Conservation (phyloP, 1,140 invertebrate genomes). For the Berghia stephanieae region DNA sequence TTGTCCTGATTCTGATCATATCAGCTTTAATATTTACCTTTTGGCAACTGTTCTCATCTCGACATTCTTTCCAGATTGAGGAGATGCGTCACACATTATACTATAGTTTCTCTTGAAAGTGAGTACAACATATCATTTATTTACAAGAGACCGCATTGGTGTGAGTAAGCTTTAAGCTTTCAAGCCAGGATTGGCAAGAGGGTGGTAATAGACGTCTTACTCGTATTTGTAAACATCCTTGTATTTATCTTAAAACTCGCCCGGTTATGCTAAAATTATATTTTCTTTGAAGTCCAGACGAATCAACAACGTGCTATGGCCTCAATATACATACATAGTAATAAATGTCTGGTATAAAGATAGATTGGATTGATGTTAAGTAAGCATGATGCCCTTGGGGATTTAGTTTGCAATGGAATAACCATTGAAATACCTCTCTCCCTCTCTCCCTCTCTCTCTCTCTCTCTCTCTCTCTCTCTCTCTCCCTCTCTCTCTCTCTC, state of each 20-base stretch:
- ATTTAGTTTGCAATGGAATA: neutral
- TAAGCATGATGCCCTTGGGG: neutral
- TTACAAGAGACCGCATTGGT: too few relatives aligned
- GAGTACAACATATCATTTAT: too few relatives aligned
- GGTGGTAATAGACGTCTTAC: too few relatives aligned
- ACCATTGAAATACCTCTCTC: neutral
- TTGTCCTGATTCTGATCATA: neutral
- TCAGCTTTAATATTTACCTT: neutral
- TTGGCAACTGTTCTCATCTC: neutral
- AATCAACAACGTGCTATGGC: too few relatives aligned
- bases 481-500: slow-evolving; percentile 4
- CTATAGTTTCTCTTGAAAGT: neutral
- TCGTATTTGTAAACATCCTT: too few relatives aligned
- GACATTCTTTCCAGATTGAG: neutral
- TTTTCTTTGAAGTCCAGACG: neutral
- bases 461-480: neutral
- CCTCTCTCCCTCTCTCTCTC: neutral
- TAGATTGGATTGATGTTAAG: neutral
- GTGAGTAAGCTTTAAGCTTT: too few relatives aligned
- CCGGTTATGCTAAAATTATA: slow-evolving; percentile 11
- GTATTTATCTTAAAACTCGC: too few relatives aligned
- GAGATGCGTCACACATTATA: neutral
- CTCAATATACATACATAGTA: too few relatives aligned
- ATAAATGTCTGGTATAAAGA: neutral
- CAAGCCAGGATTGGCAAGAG: too few relatives aligned